These are phyloP conservation scores for Regulus satrapa DNA, from an alignment of 2,113 vertebrate species.

Conservation along the genomic window DNA sequence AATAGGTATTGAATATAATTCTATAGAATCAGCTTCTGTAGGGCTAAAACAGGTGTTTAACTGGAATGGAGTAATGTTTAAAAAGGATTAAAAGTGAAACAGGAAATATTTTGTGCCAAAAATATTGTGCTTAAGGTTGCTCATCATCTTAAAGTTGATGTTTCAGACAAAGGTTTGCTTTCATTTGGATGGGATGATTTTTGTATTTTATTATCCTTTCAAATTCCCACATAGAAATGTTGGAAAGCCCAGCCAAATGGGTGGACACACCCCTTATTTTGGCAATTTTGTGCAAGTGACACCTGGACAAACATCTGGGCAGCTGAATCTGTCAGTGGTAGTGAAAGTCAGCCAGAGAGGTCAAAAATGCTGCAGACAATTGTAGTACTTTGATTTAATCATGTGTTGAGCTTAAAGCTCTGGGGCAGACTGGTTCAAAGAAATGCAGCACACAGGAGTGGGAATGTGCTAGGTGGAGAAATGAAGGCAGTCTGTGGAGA, in stretches of 20 bases:
- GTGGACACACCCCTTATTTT: conserved; percentile 73
- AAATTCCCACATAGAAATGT: conserved; percentile 64
- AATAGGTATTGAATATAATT: conserved; percentile 26
- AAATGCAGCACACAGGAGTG: neutral
- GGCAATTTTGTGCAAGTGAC: conserved; percentile 74
- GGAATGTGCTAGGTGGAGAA: neutral
- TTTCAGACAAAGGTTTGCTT: conserved; percentile 69
- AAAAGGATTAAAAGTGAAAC: conserved; percentile 61
- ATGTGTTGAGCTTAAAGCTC: neutral
- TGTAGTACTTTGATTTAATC: conserved; percentile 15
- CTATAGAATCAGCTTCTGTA: conserved; percentile 32
- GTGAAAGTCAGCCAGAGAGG: conserved; percentile 79
- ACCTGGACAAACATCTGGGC: conserved; percentile 84
- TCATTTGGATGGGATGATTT: conserved; percentile 43
- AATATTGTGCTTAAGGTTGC: conserved; percentile 23
- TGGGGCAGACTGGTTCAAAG: neutral
- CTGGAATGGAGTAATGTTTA: conserved; percentile 54
- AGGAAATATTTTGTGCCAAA: conserved; percentile 55
- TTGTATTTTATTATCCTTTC: conserved; percentile 69
- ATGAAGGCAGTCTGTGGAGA: neutral
- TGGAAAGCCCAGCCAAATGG: conserved; percentile 65
- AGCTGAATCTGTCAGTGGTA: conserved; percentile 81
- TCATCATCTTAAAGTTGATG: neutral
- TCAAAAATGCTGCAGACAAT: conserved; percentile 70
- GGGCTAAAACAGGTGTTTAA: conserved; percentile 60